Base-by-base conservation (phyloP, 2,797 vertebrate genomes). In the Bovichtus diacanthus region DNA sequence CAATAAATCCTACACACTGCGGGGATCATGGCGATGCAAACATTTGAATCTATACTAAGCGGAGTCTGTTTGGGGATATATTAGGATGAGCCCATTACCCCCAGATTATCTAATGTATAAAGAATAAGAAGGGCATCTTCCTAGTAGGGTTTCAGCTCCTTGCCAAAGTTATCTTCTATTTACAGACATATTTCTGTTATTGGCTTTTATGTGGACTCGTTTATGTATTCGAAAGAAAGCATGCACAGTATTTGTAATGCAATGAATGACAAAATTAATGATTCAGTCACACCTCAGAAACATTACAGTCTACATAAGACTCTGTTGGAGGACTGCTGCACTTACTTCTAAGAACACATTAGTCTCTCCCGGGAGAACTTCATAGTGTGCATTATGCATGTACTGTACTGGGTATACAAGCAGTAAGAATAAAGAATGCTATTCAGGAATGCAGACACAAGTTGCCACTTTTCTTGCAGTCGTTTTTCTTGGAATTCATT, bases 341-440 rank as follows among this genome's bases (percentile, higher is more conserved):
- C 51, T 80, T 76, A 8, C 4, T 49, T 58, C 6, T 55, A 69
- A 81, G 60, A 82, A 63, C 23, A 69, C 70, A 73, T 51, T 49
- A 50, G 58, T 60, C 12, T 41, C 41, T 74, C 83, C 67, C 58
- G 47, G 50, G 53, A 49, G 64, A 84, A 56, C 34, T 39, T 61
- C 46, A 44, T 1, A 21, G 29, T 64, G 38, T 88, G 58, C 51
- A 86, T 84, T 78, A 87, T 90, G 67, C 36, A 84, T 86, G 63
- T 21, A 62, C 56, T 81, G 53, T 60, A 64, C 36, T 44, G 36
- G 0, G 6, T 21, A 34, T 36, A 15, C 19, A 39, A 59, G 21
- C 53, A 46, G 5, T 13, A 49, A n/a, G n/a, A n/a, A 56, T 9
- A 51, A 64, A 21, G 66, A 71, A 64, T 21, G 34, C 36, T 44